Percentiles rank a stretch among this genome's conserved stretches.
These are phyloP conservation scores for Ia io DNA, from an alignment of 2,113 vertebrate genomes.

Conservation along the genomic window DNA sequence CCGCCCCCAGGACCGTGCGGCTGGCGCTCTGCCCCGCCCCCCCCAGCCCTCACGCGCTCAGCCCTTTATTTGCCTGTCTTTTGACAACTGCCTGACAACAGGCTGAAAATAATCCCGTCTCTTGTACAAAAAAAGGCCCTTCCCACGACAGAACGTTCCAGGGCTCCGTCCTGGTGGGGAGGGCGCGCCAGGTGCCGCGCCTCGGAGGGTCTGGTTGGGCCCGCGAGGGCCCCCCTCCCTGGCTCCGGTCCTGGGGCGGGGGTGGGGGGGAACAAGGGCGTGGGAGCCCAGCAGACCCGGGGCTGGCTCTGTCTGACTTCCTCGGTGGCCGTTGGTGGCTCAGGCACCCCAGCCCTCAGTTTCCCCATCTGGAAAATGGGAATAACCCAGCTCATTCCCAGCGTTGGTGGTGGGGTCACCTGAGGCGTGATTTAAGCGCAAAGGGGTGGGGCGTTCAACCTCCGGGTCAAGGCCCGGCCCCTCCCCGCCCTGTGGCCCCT, in stretches of 20 bases:
- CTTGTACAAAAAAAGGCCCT: conserved; percentile 53
- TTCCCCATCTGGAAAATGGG: background rate
- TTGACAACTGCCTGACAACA: conserved; percentile 68
- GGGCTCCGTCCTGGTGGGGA: conserved; percentile 9
- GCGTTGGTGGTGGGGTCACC: fast-evolving
- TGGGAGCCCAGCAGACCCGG: fast-evolving
- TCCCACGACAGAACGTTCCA: conserved; percentile 37
- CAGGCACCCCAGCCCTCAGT: fast-evolving
- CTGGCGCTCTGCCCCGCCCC: background rate
- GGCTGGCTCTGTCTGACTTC: background rate
- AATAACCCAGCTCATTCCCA: fast-evolving
- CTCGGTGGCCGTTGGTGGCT: fast-evolving
- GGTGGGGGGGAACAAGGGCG: fast-evolving
- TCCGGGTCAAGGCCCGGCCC: fast-evolving
- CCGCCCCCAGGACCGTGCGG: background rate
- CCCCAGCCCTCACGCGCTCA: background rate
- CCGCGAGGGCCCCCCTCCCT: too few species aligned
- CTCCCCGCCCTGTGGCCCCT: background rate
- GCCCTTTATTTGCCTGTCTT: conserved; percentile 2
- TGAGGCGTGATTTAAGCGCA: fast-evolving
- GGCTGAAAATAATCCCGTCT: conserved; percentile 66
- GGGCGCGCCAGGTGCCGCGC: background rate
- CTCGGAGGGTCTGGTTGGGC: too few species aligned
- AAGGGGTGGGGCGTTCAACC: too few species aligned
- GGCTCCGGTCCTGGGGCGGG: too few species aligned